Percentiles rank a stretch among this genome's conserved stretches.
phyloP scores from a whole-genome alignment of 2,113 vertebrate genomes.

The Gymnocephalus cernua region DNA sequence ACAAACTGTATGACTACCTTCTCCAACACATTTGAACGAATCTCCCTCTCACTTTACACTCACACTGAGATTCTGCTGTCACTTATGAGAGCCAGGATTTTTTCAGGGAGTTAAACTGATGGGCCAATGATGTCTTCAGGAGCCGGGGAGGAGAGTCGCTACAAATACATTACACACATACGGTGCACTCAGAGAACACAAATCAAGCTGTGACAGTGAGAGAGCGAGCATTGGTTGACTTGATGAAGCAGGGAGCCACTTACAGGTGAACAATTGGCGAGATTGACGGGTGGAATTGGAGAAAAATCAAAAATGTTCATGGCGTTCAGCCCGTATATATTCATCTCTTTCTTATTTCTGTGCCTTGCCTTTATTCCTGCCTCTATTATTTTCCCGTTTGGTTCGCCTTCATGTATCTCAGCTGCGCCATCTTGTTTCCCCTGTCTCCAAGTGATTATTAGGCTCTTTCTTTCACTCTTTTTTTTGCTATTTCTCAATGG shows the following conservation, averaged over 20 bases:
- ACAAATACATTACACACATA: not conserved
- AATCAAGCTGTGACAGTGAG: slow-evolving; percentile 50
- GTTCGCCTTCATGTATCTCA: slow-evolving; percentile 29
- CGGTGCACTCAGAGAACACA: slow-evolving; percentile 25
- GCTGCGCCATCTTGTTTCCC: slow-evolving; percentile 16
- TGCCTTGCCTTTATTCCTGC: slow-evolving; percentile 9
- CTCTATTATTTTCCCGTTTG: not conserved
- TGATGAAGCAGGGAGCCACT: slow-evolving; percentile 59
- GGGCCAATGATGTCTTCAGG: slow-evolving; percentile 37
- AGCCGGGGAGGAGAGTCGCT: slow-evolving; percentile 28
- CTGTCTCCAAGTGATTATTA: slow-evolving; percentile 36
- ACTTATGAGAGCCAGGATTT: slow-evolving; percentile 43
- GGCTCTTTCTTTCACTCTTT: too few relatives aligned
- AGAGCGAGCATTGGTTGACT: slow-evolving; percentile 43
- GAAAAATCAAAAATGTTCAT: slow-evolving; percentile 62
- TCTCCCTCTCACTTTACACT: slow-evolving; percentile 29
- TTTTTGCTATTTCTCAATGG: too few relatives aligned
- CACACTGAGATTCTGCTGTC: slow-evolving; percentile 19
- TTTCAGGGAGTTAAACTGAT: slow-evolving; percentile 47
- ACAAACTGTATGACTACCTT: not conserved
- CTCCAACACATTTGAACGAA: slow-evolving; percentile 31
- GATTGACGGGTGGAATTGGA: slow-evolving; percentile 76
- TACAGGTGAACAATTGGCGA: slow-evolving; percentile 49
- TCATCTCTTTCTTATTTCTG: slow-evolving; percentile 37
- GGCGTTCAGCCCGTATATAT: slow-evolving; percentile 45